Base-by-base conservation (phyloP, 2,113 vertebrate genomes). In the Pimephales promelas region DNA sequence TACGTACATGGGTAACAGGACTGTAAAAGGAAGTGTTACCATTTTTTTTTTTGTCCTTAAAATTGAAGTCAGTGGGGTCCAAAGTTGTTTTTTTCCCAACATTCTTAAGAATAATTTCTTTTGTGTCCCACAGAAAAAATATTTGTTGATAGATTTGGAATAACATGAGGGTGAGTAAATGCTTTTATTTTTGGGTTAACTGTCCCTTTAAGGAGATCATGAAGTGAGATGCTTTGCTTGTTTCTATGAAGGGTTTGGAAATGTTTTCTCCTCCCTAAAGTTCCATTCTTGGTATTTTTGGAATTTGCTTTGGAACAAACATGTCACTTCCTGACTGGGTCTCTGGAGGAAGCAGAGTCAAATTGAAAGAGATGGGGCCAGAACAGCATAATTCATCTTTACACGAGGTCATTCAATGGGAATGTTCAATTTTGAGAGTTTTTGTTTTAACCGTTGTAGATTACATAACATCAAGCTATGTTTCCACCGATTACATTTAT, bases 251-350 rank as follows among this genome's bases (percentile, higher is more conserved):
- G 79, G 87, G 84, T 88, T 86, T 75, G 84, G 62, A 73, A 86
- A 82, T 66, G 86, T 88, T 89, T 90, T 88, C 91, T 90, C 88
- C 91, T 90, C 89, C 90, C 88, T 88, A 87, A 90, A 84, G 88
- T 89, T 93, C 84, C 88, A 88, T 90, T 93, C 86, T 70, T 93
- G 94, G 94, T 93, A 95, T 95, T 94, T 93, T 88, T 91, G 93
- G 94, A 95, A 95, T 94, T 90, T 93, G 89, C 91, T 90, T 90
- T 92, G 90, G 92, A 93, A 94, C 93, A 93, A 94, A 94, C 91
- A 93, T 90, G 87, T 88, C 90, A 91, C 91, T 93, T 94, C 94
- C 94, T 92, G 92, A 89, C 91, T 75, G 74, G 47, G 89, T 88
- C 90, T 89, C 88, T 73, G 20, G 87, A 90, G 91, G 85, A 81